Evolutionary conservation across 1,140 invertebrate genomes (phyloP).

Genomic region (Portunus trituberculatus): DNA sequence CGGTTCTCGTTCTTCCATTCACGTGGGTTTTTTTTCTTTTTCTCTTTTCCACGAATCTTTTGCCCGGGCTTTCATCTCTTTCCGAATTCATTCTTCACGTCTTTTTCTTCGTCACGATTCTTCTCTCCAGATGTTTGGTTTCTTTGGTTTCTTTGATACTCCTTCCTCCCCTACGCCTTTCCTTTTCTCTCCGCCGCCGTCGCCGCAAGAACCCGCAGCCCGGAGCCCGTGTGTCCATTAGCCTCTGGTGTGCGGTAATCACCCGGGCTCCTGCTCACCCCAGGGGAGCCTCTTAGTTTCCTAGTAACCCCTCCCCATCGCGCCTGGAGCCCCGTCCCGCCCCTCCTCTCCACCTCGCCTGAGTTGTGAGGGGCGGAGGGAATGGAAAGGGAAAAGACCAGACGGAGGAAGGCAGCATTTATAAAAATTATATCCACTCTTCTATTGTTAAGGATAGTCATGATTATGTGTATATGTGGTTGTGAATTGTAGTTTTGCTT

Average conservation of each 20-base stretch:
- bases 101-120: background rate
- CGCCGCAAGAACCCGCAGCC: background rate
- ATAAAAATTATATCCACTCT: too few relatives aligned
- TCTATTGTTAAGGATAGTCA: too few relatives aligned
- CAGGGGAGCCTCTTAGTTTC: background rate
- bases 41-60: background rate
- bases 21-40: too few relatives aligned
- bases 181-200: background rate
- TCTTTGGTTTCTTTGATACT: background rate
- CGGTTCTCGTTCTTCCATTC: too few relatives aligned
- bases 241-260: conserved; percentile 26
- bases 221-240: conserved; percentile 13
- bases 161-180: background rate
- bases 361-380: background rate
- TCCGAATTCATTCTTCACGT: background rate
- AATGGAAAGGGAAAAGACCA: background rate
- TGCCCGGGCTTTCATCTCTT: background rate
- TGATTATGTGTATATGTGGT: background rate
- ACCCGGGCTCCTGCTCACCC: background rate
- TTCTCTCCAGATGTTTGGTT: background rate
- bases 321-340: too few relatives aligned
- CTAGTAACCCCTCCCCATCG: background rate
- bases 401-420: background rate
- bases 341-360: background rate
- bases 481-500: background rate